Percentiles rank a stretch among this genome's conserved stretches.
Conservation (phyloP, 2,113 vertebrate genomes). For the Litocranius walleri region DNA sequence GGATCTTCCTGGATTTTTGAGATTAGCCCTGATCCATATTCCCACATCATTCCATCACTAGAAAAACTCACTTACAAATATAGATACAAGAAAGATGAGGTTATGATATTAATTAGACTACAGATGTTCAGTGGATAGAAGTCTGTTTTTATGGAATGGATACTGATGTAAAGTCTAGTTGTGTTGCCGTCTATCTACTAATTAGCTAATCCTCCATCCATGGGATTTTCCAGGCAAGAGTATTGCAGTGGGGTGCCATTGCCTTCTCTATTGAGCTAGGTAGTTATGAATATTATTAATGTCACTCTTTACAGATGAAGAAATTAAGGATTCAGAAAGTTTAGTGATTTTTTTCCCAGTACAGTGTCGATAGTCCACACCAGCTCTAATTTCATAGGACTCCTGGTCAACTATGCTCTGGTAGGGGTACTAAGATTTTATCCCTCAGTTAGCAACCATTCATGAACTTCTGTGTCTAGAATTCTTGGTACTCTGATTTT, state of each 20-base stretch:
- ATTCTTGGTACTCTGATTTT: neutral
- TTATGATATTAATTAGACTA: slow-evolving; percentile 56
- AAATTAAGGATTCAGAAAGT: neutral
- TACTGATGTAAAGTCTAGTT: neutral
- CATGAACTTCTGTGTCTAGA: neutral
- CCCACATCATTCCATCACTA: neutral
- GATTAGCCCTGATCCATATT: neutral
- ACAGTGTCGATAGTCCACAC: neutral
- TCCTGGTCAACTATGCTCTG: neutral
- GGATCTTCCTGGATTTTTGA: slow-evolving; percentile 21
- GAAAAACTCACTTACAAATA: slow-evolving; percentile 17
- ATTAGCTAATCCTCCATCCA: neutral
- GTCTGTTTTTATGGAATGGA: neutral
- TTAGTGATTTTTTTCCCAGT: slow-evolving; percentile 7
- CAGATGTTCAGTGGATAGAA: slow-evolving; percentile 1
- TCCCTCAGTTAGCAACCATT: neutral
- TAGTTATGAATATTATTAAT: neutral
- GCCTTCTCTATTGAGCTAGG: neutral
- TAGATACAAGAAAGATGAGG: neutral
- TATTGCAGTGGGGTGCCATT: no score
- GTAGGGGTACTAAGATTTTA: neutral
- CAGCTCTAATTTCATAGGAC: neutral
- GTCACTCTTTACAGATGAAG: neutral
- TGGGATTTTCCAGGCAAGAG: no score
- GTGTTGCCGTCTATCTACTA: neutral